Conservation (phyloP, 1,140 invertebrate species). For the Oryctes rhinoceros region DNA sequence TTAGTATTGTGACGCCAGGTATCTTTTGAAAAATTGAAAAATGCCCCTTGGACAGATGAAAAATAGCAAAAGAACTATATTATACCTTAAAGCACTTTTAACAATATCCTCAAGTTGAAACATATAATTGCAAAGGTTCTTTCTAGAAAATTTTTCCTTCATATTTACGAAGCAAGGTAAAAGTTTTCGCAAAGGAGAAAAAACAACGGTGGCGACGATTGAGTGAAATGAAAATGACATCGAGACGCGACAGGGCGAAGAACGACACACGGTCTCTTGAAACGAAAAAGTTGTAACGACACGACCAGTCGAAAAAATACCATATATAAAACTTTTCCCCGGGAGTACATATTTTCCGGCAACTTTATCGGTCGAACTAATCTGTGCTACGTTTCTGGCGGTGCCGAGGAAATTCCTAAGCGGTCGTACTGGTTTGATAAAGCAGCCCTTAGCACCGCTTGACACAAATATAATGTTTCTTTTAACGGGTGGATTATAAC, state of each 20-base stretch:
- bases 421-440: not conserved
- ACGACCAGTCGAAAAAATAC: slow-evolving; percentile 2
- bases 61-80: not conserved
- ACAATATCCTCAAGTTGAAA: not conserved
- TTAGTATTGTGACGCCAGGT: too few species aligned
- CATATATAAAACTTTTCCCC: slow-evolving; percentile 8
- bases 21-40: not conserved
- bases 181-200: slow-evolving; percentile 3
- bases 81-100: not conserved
- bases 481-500: not conserved
- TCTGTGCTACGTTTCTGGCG: slow-evolving; percentile 14
- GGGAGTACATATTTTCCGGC: slow-evolving; percentile 17
- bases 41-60: not conserved
- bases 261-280: slow-evolving; percentile 20
- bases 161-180: slow-evolving; percentile 8
- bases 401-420: not conserved
- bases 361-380: slow-evolving; percentile 18
- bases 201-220: slow-evolving; percentile 1
- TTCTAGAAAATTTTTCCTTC: not conserved
- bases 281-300: slow-evolving; percentile 13
- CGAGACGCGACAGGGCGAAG: slow-evolving; percentile 1
- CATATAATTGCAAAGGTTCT: not conserved
- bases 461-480: slow-evolving; percentile 6
- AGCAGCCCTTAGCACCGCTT: not conserved
- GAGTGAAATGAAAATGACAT: slow-evolving; percentile 18